These are phyloP conservation scores for Drosophila kohkoa DNA, from an alignment of 1,140 invertebrate species.

Conservation along the genomic window DNA sequence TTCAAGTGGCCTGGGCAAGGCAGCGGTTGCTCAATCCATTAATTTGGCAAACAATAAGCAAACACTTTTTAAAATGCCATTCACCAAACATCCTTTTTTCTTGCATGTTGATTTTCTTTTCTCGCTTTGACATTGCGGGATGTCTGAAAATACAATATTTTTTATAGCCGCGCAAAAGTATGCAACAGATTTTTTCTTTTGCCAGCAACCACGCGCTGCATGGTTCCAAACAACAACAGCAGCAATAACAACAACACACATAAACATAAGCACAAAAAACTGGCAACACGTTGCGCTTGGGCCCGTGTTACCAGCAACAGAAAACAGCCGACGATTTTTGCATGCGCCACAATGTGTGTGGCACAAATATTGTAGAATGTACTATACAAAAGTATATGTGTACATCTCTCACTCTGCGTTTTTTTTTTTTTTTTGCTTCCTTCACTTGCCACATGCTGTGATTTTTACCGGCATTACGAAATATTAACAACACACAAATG, in stretches of 20 bases:
- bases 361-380: neutral
- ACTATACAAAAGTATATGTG: neutral
- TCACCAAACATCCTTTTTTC: constrained; percentile 11
- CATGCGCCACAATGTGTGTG: constrained; percentile 57
- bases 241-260: neutral
- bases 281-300: constrained; percentile 15
- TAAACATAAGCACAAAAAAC: constrained; percentile 31
- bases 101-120: constrained; percentile 26
- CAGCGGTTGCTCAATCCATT: constrained; percentile 29
- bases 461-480: constrained; percentile 80
- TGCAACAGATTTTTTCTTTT: constrained; percentile 77
- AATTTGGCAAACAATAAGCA: constrained; percentile 36
- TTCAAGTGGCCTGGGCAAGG: neutral
- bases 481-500: constrained; percentile 74
- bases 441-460: constrained; percentile 65
- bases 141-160: constrained; percentile 52
- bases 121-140: constrained; percentile 43
- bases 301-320: constrained; percentile 17
- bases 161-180: constrained; percentile 63
- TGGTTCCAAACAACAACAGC: constrained; percentile 52
- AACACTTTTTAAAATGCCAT: constrained; percentile 48
- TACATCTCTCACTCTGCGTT: constrained; percentile 1
- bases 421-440: constrained; percentile 43
- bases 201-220: constrained; percentile 44
- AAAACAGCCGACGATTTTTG: constrained; percentile 60